These are phyloP conservation scores for Lophius piscatorius DNA, from an alignment of 2,113 vertebrate genomes.

Conservation along the genomic window DNA sequence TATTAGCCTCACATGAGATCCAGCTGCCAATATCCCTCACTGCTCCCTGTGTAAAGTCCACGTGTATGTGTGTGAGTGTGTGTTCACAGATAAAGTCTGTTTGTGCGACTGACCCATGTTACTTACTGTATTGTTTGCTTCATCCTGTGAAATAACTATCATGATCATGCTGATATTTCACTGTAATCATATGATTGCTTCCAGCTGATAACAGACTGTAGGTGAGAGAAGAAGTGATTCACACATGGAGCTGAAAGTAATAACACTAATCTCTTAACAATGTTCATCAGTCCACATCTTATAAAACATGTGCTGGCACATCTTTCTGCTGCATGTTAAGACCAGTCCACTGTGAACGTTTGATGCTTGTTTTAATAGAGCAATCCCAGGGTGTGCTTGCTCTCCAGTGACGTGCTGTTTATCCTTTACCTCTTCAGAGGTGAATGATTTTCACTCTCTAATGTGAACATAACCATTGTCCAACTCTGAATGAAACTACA, in stretches of 20 bases:
- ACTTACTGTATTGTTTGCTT: no score
- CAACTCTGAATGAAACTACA: background rate
- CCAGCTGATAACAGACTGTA: conserved; percentile 29
- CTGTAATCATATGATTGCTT: no score
- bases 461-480: background rate
- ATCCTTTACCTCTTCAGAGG: conserved; percentile 9
- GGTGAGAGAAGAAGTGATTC: conserved; percentile 8
- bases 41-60: background rate
- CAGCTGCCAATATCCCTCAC: conserved; percentile 33
- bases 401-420: conserved; percentile 26
- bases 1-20: conserved; percentile 55
- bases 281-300: background rate
- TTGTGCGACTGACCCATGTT: no score
- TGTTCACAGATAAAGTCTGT: no score
- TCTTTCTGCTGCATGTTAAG: conserved; percentile 27
- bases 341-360: no score
- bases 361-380: conserved; percentile 2
- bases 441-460: background rate
- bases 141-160: no score
- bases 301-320: conserved; percentile 9
- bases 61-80: conserved; percentile 13
- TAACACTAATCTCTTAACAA: background rate
- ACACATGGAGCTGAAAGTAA: conserved; percentile 2
- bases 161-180: no score
- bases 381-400: conserved; percentile 44